These are phyloP conservation scores for Zaprionus obscuricornis DNA, from an alignment of 2,888 invertebrate species.

Conservation along the genomic window DNA sequence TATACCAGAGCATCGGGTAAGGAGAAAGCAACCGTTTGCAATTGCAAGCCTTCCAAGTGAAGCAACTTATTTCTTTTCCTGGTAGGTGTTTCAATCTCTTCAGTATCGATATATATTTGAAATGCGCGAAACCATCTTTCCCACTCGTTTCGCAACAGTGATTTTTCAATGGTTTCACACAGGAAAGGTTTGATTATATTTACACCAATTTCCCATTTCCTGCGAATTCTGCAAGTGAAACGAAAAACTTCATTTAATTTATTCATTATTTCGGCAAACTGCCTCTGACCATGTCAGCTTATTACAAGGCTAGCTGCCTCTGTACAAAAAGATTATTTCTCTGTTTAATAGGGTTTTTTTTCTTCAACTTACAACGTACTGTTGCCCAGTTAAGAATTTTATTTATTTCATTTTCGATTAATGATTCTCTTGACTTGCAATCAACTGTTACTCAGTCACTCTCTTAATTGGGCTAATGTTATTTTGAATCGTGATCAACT, in stretches of 20 bases:
- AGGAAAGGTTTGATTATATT: too few species aligned
- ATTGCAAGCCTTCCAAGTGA: conserved; percentile 11
- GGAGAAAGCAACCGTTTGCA: conserved; percentile 12
- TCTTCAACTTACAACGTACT: conserved; percentile 15
- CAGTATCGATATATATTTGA: conserved; percentile 8
- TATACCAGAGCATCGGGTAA: conserved; percentile 11
- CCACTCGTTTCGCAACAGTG: conserved; percentile 9
- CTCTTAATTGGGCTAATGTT: conserved; percentile 1
- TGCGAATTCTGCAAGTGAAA: too few species aligned
- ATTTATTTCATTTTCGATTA: too few species aligned
- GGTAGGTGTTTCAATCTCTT: too few species aligned
- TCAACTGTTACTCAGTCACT: conserved; percentile 12
- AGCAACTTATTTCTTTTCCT: conserved; percentile 7
- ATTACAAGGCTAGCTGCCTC: conserved; percentile 9
- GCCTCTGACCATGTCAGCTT: too few species aligned
- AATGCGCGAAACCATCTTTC: conserved; percentile 7
- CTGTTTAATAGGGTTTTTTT: too few species aligned
- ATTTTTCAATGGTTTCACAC: too few species aligned
- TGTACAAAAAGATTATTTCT: conserved; percentile 6
- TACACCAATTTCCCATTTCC: conserved; percentile 2
- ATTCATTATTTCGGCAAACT: too few species aligned
- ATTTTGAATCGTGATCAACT: too few species aligned
- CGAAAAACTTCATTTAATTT: conserved; percentile 5
- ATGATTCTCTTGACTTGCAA: too few species aligned
- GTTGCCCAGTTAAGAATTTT: too few species aligned